Conservation (phyloP, 2,113 vertebrate species). For the Corydoras maculifer region DNA sequence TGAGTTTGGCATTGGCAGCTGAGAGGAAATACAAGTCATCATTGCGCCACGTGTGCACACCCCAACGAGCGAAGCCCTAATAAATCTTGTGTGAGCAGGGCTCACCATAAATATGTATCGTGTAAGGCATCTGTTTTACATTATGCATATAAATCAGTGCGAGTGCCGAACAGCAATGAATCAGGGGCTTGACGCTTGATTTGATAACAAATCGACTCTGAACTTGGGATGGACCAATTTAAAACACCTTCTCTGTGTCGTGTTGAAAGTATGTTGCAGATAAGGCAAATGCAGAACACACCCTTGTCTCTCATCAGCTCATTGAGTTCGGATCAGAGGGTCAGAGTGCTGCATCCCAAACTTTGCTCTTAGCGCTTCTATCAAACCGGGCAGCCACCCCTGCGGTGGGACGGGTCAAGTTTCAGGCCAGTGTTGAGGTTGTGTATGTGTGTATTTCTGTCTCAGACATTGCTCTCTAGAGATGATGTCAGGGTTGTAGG, state of each 20-base stretch:
- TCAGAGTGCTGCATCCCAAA: constrained; percentile 14
- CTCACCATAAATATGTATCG: constrained; percentile 99
- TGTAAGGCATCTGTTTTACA: constrained; percentile 99
- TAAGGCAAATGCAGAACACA: constrained; percentile 58
- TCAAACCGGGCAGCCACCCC: constrained; percentile 1
- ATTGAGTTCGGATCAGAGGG: constrained; percentile 29
- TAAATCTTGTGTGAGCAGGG: constrained; percentile 98
- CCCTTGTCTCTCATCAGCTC: constrained; percentile 62
- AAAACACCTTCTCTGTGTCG: constrained; percentile 73
- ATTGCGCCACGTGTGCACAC: constrained; percentile 93
- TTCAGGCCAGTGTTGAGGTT: constrained; percentile 10
- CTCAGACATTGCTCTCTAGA: constrained; percentile 23
- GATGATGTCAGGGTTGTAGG: constrained; percentile 18
- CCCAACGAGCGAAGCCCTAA: constrained; percentile 96
- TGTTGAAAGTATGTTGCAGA: constrained; percentile 44
- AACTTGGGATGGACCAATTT: constrained; percentile 97
- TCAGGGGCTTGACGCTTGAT: constrained; percentile 98
- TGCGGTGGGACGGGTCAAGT: constrained; percentile 9
- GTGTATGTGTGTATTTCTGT: constrained; percentile 12
- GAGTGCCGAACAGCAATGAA: constrained; percentile 98
- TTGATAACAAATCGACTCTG: constrained; percentile 99
- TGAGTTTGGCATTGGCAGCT: constrained; percentile 99
- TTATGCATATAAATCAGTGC: constrained; percentile 99
- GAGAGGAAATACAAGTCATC: constrained; percentile 99
- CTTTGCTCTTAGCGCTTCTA: constrained; percentile 44